Conservation (phyloP, 2,113 vertebrate genomes). For the Crocuta crocuta region DNA sequence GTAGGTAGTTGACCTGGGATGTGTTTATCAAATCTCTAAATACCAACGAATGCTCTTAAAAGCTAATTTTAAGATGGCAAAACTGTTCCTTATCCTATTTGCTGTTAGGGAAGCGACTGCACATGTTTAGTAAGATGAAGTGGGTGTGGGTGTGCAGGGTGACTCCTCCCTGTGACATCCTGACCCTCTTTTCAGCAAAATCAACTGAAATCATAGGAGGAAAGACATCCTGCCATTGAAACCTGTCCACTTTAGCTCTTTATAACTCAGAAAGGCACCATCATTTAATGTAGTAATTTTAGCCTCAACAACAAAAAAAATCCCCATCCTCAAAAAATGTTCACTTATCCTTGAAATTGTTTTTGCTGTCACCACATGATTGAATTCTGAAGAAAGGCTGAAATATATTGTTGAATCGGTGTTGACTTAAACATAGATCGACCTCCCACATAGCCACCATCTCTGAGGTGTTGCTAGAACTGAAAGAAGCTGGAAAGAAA, state of each 20-base stretch:
- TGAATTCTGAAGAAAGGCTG: constrained; percentile 15
- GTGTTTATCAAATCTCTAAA: background rate
- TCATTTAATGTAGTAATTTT: background rate
- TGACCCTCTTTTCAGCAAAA: background rate
- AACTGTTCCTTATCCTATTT: background rate
- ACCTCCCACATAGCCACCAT: constrained; percentile 13
- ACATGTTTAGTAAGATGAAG: background rate
- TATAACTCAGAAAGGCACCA: background rate
- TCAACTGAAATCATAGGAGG: background rate
- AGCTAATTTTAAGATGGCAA: background rate
- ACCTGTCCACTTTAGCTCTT: background rate
- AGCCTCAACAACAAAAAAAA: background rate
- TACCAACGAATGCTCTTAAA: background rate
- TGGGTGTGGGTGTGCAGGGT: background rate
- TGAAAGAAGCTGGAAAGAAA: background rate
- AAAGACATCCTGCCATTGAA: background rate
- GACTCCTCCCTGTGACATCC: background rate
- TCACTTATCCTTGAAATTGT: constrained; percentile 16
- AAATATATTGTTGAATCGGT: background rate
- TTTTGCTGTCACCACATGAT: constrained; percentile 14
- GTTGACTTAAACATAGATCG: constrained; percentile 31
- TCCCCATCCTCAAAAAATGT: background rate
- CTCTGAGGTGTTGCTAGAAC: background rate
- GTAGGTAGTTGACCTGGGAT: background rate
- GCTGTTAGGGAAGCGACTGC: background rate